Base-by-base conservation (phyloP, 2,797 vertebrate genomes). In the Sardinella longiceps region DNA sequence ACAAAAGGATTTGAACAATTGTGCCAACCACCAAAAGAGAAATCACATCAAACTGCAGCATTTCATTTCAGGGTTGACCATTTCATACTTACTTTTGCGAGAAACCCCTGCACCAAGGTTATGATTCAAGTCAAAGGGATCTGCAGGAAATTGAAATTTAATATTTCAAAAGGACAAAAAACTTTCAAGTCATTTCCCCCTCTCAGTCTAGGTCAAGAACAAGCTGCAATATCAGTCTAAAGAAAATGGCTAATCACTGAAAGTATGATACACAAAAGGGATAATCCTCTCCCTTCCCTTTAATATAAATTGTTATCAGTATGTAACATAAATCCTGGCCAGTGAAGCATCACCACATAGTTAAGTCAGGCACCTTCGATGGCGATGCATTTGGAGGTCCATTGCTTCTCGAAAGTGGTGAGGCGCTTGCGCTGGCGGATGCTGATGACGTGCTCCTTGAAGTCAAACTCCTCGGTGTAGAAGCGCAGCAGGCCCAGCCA, bases 51-150 rank as follows among this genome's bases (percentile, higher is more conserved):
- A 1, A 80, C 80, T n/a, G 6, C 28, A 63, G 39, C 23, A 50
- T 23, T 18, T 12, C 1, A 14, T 74, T 18, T 37, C 12, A 39
- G 30, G 30, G 37, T 20, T 18, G 43, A 43, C 20, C 33, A 20
- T 43, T 11, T 43, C 37, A 23, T 33, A 77, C 97, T 96, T 96
- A 99, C 98, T 99, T 96, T 99, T 99, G 86, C 98, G 97, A 81
- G 98, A 99, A 86, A 99, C 98, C 95, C 98, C 98, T 90, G 98
- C 98, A 91, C 98, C 98, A 0, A 99, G 97, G 89, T 99, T 99
- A 91, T 99, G 98, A 95, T 98, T 99, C 94, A 99, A 95, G 94
- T 99, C 98, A 92, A 99, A 99, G 45, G 98, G 98, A 95, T 99
- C 98, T 99, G 91, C 84, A 81, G 83, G 89, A 43, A 85, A 80